Base-by-base conservation (phyloP, 2,888 invertebrate species). In the Andrena dorsata region DNA sequence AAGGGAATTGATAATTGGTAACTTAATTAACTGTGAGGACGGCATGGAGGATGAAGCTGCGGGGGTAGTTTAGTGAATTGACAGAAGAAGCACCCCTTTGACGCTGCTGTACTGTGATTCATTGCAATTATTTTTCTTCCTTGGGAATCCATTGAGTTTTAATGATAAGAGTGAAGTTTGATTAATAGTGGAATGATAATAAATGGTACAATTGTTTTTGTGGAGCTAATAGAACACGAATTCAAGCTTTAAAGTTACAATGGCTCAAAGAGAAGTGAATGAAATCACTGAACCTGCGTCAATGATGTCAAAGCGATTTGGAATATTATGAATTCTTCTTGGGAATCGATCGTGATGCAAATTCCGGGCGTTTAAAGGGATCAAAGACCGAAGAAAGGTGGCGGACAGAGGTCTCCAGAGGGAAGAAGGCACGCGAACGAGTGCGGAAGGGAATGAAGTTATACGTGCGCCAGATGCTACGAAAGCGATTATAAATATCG, bases 401-500 rank as follows among this genome's bases (percentile, higher is more conserved):
- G 56, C 23, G 56, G 26, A 6, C 56, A 13, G 23, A 63, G 16
- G 63, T 10, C 8, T 8, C 35, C 35, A 5, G 35, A 64, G 13
- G 41, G 51, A n/a, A 4, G 60, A 60, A 23, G 61, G 41, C 66
- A 63, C 51, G 73, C 60, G 63, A 23, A 3, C 8, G 53, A 26
- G 23, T 13, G 23, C 13, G 51, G 5, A 35, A n/a, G 4, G 68
- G 58, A 16, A 23, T 41, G 16, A 73, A 58, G 35, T 53, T 35
- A 66, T 77, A 70, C 51, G 64, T 32, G 63, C 35, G 32, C n/a
- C 56, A n/a, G 28, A 41, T 28, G 35, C 13, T 65, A 77, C 41
- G 35, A 60, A 51, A 58, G 65, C 56, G 51, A 32, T 65, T 70
- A 30, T 70, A 80, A 70, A 80, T 70, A 80, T 71, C 74, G 63